Evolutionary conservation across 2,797 vertebrate genomes (phyloP), one percentile per base, ranked within the genome.

Genomic region (Paedocypris micromegethes): DNA sequence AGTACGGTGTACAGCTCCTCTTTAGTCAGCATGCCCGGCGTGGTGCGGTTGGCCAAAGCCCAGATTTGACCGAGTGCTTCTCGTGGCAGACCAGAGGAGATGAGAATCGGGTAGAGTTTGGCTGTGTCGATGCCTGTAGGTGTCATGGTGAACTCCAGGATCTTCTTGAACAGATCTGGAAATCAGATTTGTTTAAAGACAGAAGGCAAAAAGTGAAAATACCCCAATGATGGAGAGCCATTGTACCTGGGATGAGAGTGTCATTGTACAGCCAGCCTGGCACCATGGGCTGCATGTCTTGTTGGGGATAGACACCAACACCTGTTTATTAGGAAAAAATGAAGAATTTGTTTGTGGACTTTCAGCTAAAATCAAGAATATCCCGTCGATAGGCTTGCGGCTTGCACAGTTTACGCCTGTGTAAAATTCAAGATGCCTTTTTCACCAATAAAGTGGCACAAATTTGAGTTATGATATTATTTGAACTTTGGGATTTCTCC

Each of bases 21-120:
- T 82, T 97, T 98, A 53, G 96, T 98, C 65, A 99, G 91, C 84
- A 95, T 94, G 63, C 97, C 97, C 0, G 97, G 97, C 4, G 94
- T 97, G 44, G 95, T 98, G 66, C 95, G 93, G 84, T 99, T 99
- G 83, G 96, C 95, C 63, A 94, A 75, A 4, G 94, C 96, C 97
- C 97, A 99, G 74, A 99, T 98, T 79, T 98, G 96, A n/a, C 97
- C 97, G 54, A 99, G 89, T 0, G 94, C 93, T 86, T 99, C 97
- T 56, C 96, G 89, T 77, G 95, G 97, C 82, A 99, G 90, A 9
- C 96, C 96, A 4, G 97, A 99, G 0, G 97, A 98, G 91, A 99
- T 95, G 78, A 99, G 87, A 73, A 99, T 94, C 50, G 95, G 97
- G 80, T 98, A 99, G 60, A 99, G 93, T 79, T 98, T 98, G 76